phyloP scores from a whole-genome alignment of 2,888 invertebrate genomes.

The Acleris sparsana region DNA sequence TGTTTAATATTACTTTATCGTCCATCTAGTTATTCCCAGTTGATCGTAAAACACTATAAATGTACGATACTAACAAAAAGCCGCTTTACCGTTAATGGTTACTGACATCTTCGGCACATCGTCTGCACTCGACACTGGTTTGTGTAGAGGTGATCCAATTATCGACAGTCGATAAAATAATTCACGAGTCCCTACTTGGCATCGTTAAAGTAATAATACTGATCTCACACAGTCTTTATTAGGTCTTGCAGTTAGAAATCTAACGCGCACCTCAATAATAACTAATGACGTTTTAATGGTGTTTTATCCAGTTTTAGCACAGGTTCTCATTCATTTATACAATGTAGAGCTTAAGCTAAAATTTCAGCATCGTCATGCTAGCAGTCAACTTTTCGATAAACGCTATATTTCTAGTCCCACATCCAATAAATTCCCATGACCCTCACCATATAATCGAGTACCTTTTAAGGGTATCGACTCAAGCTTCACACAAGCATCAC shows the following conservation, averaged over 20 bases:
- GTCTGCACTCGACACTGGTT: conserved; percentile 61
- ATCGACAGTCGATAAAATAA: conserved; percentile 52
- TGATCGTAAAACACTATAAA: conserved; percentile 54
- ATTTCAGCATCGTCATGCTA: too few species aligned
- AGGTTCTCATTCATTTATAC: too few species aligned
- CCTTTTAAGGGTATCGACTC: too few species aligned
- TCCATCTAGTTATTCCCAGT: conserved; percentile 51
- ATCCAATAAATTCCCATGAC: too few species aligned
- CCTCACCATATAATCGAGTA: too few species aligned
- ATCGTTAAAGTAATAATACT: background rate
- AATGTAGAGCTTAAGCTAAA: too few species aligned
- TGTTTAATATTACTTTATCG: conserved; percentile 44
- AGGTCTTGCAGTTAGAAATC: background rate
- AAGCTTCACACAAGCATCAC: too few species aligned
- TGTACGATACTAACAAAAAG: conserved; percentile 65
- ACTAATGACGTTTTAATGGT: too few species aligned
- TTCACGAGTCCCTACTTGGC: conserved; percentile 19
- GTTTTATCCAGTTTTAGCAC: too few species aligned
- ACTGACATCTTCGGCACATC: conserved; percentile 67
- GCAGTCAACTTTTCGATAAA: too few species aligned
- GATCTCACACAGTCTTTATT: background rate
- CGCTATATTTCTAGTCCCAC: too few species aligned
- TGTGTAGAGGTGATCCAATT: conserved; percentile 47
- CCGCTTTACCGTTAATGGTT: conserved; percentile 70
- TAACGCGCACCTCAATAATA: background rate